Conservation (phyloP, 2,113 vertebrate species). For the Embiotoca jacksoni region DNA sequence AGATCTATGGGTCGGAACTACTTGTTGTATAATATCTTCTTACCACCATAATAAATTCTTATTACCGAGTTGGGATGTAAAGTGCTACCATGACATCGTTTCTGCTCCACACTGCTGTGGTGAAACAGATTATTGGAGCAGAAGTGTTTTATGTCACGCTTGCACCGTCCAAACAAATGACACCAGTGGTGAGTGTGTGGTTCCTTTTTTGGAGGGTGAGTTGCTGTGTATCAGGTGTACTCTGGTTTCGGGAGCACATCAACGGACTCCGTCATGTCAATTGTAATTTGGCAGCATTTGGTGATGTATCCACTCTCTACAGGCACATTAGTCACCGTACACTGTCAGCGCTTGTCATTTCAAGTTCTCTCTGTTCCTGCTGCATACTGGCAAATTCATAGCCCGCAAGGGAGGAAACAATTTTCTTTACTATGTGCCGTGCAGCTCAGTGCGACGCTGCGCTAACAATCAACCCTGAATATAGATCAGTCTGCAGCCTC, state of each 20-base stretch:
- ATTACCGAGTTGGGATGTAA: too few species aligned
- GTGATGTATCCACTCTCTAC: slow-evolving; percentile 44
- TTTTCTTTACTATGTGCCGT: slow-evolving; percentile 17
- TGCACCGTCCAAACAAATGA: not conserved
- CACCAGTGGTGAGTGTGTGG: not conserved
- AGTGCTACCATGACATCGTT: too few species aligned
- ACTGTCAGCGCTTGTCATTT: slow-evolving; percentile 69
- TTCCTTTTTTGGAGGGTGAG: not conserved
- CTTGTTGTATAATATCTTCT: too few species aligned
- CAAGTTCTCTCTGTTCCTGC: slow-evolving; percentile 41
- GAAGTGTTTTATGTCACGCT: not conserved
- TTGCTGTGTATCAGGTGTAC: slow-evolving; percentile 32
- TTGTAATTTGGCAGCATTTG: slow-evolving; percentile 38
- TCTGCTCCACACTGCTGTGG: not conserved
- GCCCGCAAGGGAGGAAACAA: not conserved
- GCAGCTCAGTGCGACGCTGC: slow-evolving; percentile 1
- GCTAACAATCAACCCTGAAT: slow-evolving; percentile 37
- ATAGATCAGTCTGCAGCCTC: slow-evolving; percentile 35
- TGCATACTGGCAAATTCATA: slow-evolving; percentile 29
- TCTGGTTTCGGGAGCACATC: slow-evolving; percentile 31
- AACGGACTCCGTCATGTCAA: slow-evolving; percentile 28
- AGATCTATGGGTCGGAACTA: too few species aligned
- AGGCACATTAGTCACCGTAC: slow-evolving; percentile 68
- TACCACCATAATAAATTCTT: too few species aligned
- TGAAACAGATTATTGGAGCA: not conserved